These are phyloP conservation scores for Drosophila subsilvestris DNA, from an alignment of 2,888 invertebrate genomes.

Conservation along the genomic window DNA sequence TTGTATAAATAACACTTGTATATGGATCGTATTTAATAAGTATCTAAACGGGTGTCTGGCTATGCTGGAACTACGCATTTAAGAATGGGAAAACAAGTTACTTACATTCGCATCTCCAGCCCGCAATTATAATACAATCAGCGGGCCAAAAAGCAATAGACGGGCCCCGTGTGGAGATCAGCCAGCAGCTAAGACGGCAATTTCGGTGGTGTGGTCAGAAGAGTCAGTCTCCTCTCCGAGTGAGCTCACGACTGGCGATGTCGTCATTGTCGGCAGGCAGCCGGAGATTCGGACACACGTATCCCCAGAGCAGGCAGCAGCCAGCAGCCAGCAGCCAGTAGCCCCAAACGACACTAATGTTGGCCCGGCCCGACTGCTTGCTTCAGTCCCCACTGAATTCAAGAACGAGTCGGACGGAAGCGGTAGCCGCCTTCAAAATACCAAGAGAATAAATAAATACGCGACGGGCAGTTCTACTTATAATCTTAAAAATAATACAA, in stretches of 20 bases:
- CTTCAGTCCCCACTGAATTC: constrained; percentile 76
- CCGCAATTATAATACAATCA: background rate
- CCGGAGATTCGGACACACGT: constrained; percentile 27
- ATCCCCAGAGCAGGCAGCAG: constrained; percentile 11
- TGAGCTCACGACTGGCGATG: constrained; percentile 48
- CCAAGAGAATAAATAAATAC: constrained; percentile 29
- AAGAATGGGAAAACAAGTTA: background rate
- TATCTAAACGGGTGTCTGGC: constrained; percentile 3
- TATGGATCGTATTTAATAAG: background rate
- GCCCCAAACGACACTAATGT: constrained; percentile 37
- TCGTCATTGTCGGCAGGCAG: constrained; percentile 42
- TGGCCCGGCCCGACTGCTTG: constrained; percentile 35
- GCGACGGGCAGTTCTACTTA: constrained; percentile 43
- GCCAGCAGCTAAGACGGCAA: constrained; percentile 11
- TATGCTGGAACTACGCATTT: constrained; percentile 12
- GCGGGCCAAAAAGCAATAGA: background rate
- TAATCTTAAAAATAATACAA: constrained; percentile 43
- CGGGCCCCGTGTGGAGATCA: background rate
- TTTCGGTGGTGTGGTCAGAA: constrained; percentile 4
- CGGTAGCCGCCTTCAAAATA: constrained; percentile 42
- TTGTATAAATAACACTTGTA: constrained; percentile 57
- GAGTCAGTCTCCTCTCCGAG: constrained; percentile 5
- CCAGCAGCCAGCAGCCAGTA: constrained; percentile 48
- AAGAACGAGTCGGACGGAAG: constrained; percentile 76
- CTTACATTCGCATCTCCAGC: background rate